Percentiles rank a stretch among this genome's conserved stretches.
Conservation (phyloP, 2,113 vertebrate species). For the Forbesichthys agassizii region DNA sequence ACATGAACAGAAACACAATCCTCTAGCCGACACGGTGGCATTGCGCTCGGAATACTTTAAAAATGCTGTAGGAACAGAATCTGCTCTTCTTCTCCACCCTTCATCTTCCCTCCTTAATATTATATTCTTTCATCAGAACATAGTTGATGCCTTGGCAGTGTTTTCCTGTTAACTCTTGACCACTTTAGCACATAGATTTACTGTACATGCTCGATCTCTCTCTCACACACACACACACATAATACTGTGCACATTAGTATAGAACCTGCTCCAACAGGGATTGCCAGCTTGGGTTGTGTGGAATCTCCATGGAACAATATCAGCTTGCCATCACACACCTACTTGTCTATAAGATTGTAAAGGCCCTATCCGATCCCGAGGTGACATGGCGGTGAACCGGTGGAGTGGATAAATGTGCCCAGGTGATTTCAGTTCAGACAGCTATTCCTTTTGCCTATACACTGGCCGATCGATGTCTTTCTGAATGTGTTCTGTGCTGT, state of each 20-base stretch:
- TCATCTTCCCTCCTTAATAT: slow-evolving; percentile 32
- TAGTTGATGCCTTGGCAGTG: slow-evolving; percentile 74
- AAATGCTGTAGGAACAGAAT: slow-evolving; percentile 52
- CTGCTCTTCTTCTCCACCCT: slow-evolving; percentile 29
- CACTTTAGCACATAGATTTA: slow-evolving; percentile 65
- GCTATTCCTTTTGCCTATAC: slow-evolving; percentile 55
- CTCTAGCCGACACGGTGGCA: slow-evolving; percentile 62
- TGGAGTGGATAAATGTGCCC: slow-evolving; percentile 47
- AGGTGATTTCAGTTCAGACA: slow-evolving; percentile 44
- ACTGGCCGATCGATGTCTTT: slow-evolving; percentile 59
- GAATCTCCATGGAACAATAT: slow-evolving; percentile 14
- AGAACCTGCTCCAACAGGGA: slow-evolving; percentile 34
- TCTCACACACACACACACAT: slow-evolving; percentile 10
- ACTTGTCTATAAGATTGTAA: slow-evolving; percentile 63
- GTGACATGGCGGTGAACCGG: slow-evolving; percentile 47
- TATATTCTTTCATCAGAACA: slow-evolving; percentile 36
- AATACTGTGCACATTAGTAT: not conserved
- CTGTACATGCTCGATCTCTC: not conserved
- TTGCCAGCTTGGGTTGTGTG: slow-evolving; percentile 29
- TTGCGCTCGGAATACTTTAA: slow-evolving; percentile 22
- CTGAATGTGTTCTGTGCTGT: slow-evolving; percentile 71
- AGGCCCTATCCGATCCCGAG: slow-evolving; percentile 43
- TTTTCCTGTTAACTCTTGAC: slow-evolving; percentile 61
- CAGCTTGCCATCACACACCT: slow-evolving; percentile 1
- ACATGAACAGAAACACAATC: slow-evolving; percentile 67